These are phyloP conservation scores for Rissa tridactyla DNA, from an alignment of 2,113 vertebrate species.

Conservation along the genomic window DNA sequence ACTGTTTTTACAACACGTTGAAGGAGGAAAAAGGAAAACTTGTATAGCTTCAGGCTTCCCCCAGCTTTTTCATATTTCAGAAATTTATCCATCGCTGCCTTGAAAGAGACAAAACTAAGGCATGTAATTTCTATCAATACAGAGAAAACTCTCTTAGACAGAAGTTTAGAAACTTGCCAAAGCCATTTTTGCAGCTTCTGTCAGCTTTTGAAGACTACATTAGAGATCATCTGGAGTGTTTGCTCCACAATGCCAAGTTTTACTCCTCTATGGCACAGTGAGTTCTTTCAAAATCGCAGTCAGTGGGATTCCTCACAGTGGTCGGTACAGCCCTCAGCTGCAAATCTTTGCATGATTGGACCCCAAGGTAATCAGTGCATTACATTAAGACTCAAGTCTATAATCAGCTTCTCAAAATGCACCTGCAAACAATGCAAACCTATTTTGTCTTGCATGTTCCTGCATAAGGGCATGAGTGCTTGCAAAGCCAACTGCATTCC, in stretches of 20 bases:
- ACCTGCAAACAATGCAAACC: constrained; percentile 21
- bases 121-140: constrained; percentile 52
- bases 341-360: neutral
- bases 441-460: neutral
- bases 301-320: constrained; percentile 1
- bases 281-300: constrained; percentile 24
- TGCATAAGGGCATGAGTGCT: accelerated
- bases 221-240: constrained; percentile 59
- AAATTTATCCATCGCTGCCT: constrained; percentile 58
- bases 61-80: constrained; percentile 32
- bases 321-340: neutral
- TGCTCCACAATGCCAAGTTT: constrained; percentile 31
- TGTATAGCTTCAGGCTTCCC: constrained; percentile 44
- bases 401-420: constrained; percentile 12
- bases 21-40: constrained; percentile 49
- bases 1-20: constrained; percentile 45
- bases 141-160: constrained; percentile 41
- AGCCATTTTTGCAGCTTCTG: constrained; percentile 61
- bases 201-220: constrained; percentile 39
- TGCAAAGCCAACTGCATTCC: neutral
- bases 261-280: neutral
- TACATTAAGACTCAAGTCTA: neutral
- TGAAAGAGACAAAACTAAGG: constrained; percentile 57
- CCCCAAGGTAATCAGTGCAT: neutral
- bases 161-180: constrained; percentile 60